Conservation (phyloP, 2,797 vertebrate genomes). For the Sebastes iracundus region DNA sequence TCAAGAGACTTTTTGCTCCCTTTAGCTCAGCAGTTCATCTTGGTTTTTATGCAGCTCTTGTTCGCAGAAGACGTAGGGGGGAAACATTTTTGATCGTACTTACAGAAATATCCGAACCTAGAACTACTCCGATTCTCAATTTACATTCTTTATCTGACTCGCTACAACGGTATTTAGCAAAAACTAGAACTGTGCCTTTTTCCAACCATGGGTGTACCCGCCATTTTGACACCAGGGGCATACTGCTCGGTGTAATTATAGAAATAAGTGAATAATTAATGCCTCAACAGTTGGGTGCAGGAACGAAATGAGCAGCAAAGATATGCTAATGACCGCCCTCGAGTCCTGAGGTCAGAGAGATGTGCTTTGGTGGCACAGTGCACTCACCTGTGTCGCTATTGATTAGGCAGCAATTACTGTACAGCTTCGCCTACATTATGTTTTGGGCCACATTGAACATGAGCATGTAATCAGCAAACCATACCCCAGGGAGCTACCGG, state of each 20-base stretch:
- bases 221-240: slow-evolving; percentile 28
- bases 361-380: slow-evolving; percentile 15
- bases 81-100: slow-evolving; percentile 8
- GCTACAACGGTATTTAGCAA: slow-evolving; percentile 14
- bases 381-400: slow-evolving; percentile 27
- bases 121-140: neutral
- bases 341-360: slow-evolving; percentile 31
- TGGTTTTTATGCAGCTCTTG: slow-evolving; percentile 25
- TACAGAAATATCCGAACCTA: neutral
- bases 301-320: slow-evolving; percentile 38
- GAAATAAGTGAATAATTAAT: slow-evolving; percentile 65
- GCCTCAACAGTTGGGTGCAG: slow-evolving; percentile 46
- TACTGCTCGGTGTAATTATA: slow-evolving; percentile 49
- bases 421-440: slow-evolving; percentile 9
- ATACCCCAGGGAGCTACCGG: neutral
- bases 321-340: slow-evolving; percentile 38
- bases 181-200: slow-evolving; percentile 8
- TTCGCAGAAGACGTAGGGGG: neutral
- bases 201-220: neutral
- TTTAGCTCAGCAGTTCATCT: slow-evolving; percentile 30
- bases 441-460: slow-evolving; percentile 38
- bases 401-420: slow-evolving; percentile 50
- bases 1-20: slow-evolving; percentile 56
- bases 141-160: neutral
- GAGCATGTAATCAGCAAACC: slow-evolving; percentile 28